phyloP scores from a whole-genome alignment of 2,797 vertebrate species.

The Acipenser ruthenus region DNA sequence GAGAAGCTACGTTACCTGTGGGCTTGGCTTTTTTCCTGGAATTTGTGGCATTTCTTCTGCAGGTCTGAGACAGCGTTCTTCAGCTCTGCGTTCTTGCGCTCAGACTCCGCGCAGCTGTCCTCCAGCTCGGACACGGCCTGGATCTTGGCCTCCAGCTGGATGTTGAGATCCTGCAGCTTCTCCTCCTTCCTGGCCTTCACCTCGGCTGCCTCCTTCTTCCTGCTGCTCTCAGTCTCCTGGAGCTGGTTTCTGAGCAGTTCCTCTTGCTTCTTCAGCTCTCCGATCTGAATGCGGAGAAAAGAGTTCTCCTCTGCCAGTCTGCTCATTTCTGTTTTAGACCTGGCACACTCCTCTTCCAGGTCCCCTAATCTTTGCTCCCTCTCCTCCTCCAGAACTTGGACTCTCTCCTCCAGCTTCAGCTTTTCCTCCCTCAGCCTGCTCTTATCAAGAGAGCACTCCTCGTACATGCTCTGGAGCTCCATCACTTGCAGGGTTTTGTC shows the following conservation, averaged over 20 bases:
- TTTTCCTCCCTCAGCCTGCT: conserved; percentile 41
- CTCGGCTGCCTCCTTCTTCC: conserved; percentile 1
- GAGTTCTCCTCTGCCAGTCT: conserved; percentile 43
- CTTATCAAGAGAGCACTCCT: conserved; percentile 49
- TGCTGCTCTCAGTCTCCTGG: conserved; percentile 9
- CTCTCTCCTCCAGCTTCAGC: conserved; percentile 36
- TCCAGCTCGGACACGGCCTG: conserved; percentile 24
- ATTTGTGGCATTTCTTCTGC: conserved; percentile 39
- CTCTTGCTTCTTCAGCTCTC: conserved; percentile 54
- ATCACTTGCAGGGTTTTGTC: conserved; percentile 24
- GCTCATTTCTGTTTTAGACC: conserved; percentile 41
- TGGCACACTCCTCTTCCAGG: conserved; percentile 25
- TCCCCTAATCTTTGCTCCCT: conserved; percentile 28
- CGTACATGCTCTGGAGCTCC: conserved; percentile 30
- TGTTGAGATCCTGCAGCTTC: conserved; percentile 18
- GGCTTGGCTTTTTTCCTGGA: conserved; percentile 38
- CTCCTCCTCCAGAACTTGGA: conserved; percentile 39
- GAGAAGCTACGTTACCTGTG: conserved; percentile 51
- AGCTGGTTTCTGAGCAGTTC: conserved; percentile 34
- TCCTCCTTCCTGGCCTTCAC: conserved; percentile 13
- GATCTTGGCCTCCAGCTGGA: conserved; percentile 20
- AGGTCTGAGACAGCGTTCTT: conserved; percentile 44
- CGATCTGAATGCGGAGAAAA: conserved; percentile 47
- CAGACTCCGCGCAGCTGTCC: conserved; percentile 42
- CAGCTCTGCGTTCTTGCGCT: conserved; percentile 43